phyloP scores from a whole-genome alignment of 2,797 vertebrate species.

The Danio choprae region DNA sequence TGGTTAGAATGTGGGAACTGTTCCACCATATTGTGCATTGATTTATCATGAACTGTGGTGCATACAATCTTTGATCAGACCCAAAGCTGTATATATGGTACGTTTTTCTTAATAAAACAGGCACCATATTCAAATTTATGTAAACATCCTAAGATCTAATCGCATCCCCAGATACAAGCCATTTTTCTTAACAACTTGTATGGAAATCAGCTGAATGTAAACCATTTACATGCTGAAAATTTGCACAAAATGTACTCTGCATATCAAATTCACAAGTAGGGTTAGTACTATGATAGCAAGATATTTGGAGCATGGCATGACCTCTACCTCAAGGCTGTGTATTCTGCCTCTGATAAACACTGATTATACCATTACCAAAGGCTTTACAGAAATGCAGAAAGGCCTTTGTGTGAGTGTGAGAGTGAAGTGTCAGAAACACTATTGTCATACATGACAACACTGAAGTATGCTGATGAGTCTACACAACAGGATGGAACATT shows the following conservation, averaged over 20 bases:
- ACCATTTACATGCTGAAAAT: conserved; percentile 9
- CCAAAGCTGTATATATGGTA: not conserved
- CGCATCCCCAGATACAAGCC: not conserved
- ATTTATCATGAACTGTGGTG: not conserved
- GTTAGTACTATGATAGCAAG: conserved; percentile 2
- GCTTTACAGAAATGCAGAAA: not conserved
- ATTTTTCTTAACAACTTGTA: conserved; percentile 3
- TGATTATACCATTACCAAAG: conserved; percentile 20
- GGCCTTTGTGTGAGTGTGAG: not conserved
- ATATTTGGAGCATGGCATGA: conserved; percentile 1
- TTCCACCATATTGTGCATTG: not conserved
- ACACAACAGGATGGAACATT: conserved; percentile 17
- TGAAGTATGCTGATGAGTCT: conserved; percentile 8
- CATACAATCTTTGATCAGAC: not conserved
- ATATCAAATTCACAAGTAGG: conserved; percentile 16
- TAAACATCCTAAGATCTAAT: conserved; percentile 19
- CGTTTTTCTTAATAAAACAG: not conserved
- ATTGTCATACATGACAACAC: conserved; percentile 35
- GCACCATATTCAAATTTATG: conserved; percentile 8
- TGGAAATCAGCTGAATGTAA: not conserved
- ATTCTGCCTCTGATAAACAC: conserved; percentile 21
- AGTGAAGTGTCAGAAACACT: conserved; percentile 31
- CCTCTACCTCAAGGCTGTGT: conserved; percentile 25
- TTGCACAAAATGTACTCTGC: not conserved
- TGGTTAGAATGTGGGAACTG: not conserved